A percentile compares a stretch with the other conserved stretches of the same genome.
These are phyloP conservation scores for Sesia apiformis DNA, from an alignment of 2,888 invertebrate species.

Conservation along the genomic window DNA sequence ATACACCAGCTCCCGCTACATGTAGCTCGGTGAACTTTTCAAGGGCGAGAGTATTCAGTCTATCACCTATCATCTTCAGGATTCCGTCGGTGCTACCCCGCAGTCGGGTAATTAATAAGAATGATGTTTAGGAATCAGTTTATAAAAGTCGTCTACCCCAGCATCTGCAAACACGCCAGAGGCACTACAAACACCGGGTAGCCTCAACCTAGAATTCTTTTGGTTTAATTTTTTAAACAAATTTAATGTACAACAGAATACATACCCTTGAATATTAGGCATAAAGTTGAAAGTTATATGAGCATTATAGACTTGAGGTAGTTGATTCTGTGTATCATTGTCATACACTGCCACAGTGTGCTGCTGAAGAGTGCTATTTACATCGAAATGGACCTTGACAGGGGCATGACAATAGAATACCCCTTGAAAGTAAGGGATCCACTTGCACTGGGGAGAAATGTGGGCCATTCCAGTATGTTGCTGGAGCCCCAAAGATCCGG, in stretches of 20 bases:
- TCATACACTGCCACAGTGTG: slow-evolving; percentile 41
- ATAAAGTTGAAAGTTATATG: slow-evolving; percentile 45
- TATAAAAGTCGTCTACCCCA: too few relatives aligned
- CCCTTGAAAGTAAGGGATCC: slow-evolving; percentile 59
- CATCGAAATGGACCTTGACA: slow-evolving; percentile 53
- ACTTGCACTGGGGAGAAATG: slow-evolving; percentile 38
- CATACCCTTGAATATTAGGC: slow-evolving; percentile 47
- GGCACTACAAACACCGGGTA: too few relatives aligned
- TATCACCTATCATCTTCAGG: too few relatives aligned
- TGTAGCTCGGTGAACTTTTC: too few relatives aligned
- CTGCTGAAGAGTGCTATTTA: slow-evolving; percentile 33
- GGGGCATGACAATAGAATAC: slow-evolving; percentile 46
- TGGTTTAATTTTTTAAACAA: too few relatives aligned
- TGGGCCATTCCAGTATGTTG: slow-evolving; percentile 31
- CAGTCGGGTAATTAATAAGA: too few relatives aligned
- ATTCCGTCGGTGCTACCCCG: too few relatives aligned
- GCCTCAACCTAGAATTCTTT: too few relatives aligned
- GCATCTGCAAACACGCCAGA: too few relatives aligned
- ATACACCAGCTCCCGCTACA: too few relatives aligned
- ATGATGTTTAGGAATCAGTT: too few relatives aligned
- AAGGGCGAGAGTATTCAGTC: too few relatives aligned
- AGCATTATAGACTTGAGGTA: slow-evolving; percentile 43
- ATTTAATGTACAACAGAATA: not conserved
- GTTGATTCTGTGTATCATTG: slow-evolving; percentile 39
- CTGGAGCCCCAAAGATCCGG: slow-evolving; percentile 36